Conservation (phyloP, 2,888 invertebrate species). For the Tachina fera region DNA sequence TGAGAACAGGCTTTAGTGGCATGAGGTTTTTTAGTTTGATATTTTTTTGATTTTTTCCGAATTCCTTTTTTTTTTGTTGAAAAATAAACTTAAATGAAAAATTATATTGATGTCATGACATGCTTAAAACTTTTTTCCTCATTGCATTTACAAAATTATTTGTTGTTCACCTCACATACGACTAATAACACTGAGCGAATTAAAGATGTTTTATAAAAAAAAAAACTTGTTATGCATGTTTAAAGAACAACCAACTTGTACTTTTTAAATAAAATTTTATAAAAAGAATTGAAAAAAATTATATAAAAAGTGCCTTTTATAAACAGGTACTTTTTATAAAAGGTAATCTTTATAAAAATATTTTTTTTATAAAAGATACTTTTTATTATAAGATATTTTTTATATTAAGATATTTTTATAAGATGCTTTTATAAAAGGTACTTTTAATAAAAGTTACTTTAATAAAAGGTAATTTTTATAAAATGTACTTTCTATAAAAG, state of each 20-base stretch:
- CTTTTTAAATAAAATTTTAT: background rate
- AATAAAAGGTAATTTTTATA: too few species aligned
- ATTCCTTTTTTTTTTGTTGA: constrained; percentile 17
- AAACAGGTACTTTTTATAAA: too few species aligned
- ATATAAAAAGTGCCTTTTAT: too few species aligned
- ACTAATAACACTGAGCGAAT: background rate
- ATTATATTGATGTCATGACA: constrained; percentile 78
- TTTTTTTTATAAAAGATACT: background rate
- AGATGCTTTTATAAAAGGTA: background rate
- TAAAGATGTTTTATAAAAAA: background rate
- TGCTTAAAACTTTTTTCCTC: constrained; percentile 71
- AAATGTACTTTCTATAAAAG: background rate
- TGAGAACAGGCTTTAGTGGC: background rate
- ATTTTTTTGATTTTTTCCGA: constrained; percentile 22
- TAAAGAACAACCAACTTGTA: background rate
- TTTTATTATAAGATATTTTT: background rate
- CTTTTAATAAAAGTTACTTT: background rate
- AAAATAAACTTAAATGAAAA: constrained; percentile 50
- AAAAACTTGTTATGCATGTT: background rate
- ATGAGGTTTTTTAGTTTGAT: constrained; percentile 12
- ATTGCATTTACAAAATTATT: background rate
- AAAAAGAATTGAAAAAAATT: background rate
- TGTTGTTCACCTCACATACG: background rate
- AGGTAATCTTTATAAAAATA: background rate
- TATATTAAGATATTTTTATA: background rate